Percentiles rank a stretch among this genome's conserved stretches.
Evolutionary conservation across 2,113 vertebrate species (phyloP).

Genomic region (Phalacrocorax pelagicus): DNA sequence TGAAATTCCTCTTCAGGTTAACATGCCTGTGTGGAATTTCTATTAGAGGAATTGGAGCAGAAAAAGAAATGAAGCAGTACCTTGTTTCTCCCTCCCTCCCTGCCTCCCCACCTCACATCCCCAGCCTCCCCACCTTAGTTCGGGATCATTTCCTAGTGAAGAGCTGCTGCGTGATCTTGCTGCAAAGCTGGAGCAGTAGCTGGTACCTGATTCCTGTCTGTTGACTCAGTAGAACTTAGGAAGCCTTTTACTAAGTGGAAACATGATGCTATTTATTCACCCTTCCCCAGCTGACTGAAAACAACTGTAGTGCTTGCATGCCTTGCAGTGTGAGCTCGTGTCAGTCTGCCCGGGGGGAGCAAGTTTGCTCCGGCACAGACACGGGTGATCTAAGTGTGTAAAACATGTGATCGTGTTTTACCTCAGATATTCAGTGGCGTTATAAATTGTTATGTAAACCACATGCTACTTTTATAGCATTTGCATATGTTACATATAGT

Average conservation of each 20-base stretch:
- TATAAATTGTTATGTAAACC: not conserved
- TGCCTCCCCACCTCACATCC: not conserved
- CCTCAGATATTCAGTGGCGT: not conserved
- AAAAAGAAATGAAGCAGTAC: not conserved
- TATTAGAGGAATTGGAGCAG: not conserved
- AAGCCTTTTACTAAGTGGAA: not conserved
- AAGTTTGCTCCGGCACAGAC: not conserved
- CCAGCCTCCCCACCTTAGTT: not conserved
- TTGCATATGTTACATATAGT: not conserved
- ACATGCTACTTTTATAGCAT: not conserved
- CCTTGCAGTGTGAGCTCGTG: not conserved
- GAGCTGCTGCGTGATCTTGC: not conserved
- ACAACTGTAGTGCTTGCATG: not conserved
- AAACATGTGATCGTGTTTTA: not conserved
- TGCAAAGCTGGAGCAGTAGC: not conserved
- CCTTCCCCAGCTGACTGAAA: not conserved
- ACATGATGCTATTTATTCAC: not conserved
- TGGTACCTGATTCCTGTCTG: not conserved
- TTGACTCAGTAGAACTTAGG: not conserved
- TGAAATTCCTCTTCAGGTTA: slow-evolving; percentile 6
- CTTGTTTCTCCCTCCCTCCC: not conserved
- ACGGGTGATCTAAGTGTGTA: not conserved
- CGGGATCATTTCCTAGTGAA: not conserved
- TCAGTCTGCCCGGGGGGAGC: not conserved
- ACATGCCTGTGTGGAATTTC: not conserved